These are phyloP conservation scores for Suncus etruscus DNA, from an alignment of 2,113 vertebrate species.

Conservation along the genomic window DNA sequence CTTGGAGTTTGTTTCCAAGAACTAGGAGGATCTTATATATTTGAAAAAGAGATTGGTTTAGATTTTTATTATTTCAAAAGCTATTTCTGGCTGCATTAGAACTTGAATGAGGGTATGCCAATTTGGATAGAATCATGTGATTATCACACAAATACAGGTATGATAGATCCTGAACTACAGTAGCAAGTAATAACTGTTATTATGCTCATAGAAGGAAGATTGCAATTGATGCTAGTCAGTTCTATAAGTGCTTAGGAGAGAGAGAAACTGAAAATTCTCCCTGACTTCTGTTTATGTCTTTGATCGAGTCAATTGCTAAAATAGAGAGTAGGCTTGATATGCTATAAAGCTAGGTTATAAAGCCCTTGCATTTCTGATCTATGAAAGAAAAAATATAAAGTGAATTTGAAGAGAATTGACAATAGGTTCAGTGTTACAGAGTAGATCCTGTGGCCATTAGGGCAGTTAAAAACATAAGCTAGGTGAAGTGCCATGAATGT, in stretches of 20 bases:
- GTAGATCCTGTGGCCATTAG: neutral
- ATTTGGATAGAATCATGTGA: neutral
- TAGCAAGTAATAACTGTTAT: neutral
- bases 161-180: neutral
- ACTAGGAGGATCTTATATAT: neutral
- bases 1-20: neutral
- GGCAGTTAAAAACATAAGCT: neutral
- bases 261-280: accelerated
- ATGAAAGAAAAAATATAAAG: neutral
- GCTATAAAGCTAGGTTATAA: neutral
- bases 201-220: neutral
- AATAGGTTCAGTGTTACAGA: neutral
- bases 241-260: neutral
- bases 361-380: neutral
- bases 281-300: neutral
- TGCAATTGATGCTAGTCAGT: neutral
- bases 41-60: neutral
- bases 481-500: neutral
- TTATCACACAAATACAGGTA: neutral
- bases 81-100: neutral
- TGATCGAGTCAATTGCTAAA: neutral
- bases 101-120: neutral
- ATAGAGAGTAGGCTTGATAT: neutral
- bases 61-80: neutral
- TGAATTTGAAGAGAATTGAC: neutral